These are phyloP conservation scores for Drosophila picticornis DNA, from an alignment of 2,888 invertebrate species.

Conservation along the genomic window DNA sequence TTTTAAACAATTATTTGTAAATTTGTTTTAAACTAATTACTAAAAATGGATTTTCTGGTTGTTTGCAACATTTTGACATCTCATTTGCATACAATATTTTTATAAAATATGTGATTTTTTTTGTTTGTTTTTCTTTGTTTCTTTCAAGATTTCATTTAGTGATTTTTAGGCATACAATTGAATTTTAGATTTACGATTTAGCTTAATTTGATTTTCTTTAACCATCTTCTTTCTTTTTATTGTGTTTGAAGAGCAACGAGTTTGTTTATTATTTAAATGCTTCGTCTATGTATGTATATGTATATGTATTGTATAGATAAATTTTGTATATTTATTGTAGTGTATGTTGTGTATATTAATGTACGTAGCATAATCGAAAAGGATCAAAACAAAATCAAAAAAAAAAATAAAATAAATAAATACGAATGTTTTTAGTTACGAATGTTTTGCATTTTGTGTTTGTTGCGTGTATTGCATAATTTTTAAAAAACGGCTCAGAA, in stretches of 20 bases:
- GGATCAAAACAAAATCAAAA: slow-evolving; percentile 16
- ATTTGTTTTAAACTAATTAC: slow-evolving; percentile 81
- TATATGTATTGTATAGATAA: slow-evolving; percentile 56
- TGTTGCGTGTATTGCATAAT: slow-evolving; percentile 50
- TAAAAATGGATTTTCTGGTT: slow-evolving; percentile 76
- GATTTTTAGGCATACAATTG: slow-evolving; percentile 73
- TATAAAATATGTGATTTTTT: slow-evolving; percentile 78
- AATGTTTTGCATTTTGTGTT: slow-evolving; percentile 56
- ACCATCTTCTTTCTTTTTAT: slow-evolving; percentile 23
- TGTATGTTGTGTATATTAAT: slow-evolving; percentile 24
- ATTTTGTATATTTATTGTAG: slow-evolving; percentile 52
- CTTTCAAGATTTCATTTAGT: slow-evolving; percentile 53
- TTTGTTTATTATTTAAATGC: slow-evolving; percentile 35
- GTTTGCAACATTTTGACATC: slow-evolving; percentile 81
- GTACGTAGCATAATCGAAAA: slow-evolving; percentile 56
- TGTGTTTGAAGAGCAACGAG: slow-evolving; percentile 58
- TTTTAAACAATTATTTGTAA: slow-evolving; percentile 78
- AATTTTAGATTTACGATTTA: slow-evolving; percentile 62
- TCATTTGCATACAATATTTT: slow-evolving; percentile 79
- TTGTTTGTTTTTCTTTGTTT: slow-evolving; percentile 56
- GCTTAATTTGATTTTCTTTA: slow-evolving; percentile 70
- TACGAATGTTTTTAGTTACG: slow-evolving; percentile 78
- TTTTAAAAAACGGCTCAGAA: slow-evolving; percentile 66
- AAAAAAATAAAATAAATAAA: slow-evolving; percentile 60
- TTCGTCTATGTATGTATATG: slow-evolving; percentile 38